These are phyloP conservation scores for Lucifuga dentata DNA, from an alignment of 2,113 vertebrate genomes.

Conservation along the genomic window DNA sequence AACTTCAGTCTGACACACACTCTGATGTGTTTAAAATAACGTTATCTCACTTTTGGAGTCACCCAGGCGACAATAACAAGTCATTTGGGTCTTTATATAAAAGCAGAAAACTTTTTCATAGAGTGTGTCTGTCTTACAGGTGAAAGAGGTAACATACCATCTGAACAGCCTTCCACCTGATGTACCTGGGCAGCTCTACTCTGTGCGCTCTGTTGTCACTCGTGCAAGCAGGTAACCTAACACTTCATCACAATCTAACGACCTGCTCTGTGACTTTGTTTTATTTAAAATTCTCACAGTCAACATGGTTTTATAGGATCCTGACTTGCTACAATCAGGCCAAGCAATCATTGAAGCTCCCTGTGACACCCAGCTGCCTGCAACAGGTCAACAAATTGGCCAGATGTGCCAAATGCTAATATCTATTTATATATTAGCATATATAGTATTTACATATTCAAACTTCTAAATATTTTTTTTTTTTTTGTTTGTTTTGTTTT, in stretches of 20 bases:
- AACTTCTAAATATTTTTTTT: background rate
- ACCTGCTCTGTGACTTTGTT: background rate
- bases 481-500: too few species aligned
- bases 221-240: slow-evolving; percentile 76
- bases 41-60: too few species aligned
- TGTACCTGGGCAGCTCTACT: slow-evolving; percentile 74
- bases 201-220: slow-evolving; percentile 68
- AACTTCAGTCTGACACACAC: background rate
- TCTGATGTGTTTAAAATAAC: too few species aligned
- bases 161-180: slow-evolving; percentile 80
- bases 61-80: too few species aligned
- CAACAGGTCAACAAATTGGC: slow-evolving; percentile 42
- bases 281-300: background rate
- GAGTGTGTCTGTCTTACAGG: slow-evolving; percentile 39
- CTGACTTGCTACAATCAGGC: slow-evolving; percentile 71
- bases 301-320: slow-evolving; percentile 66
- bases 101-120: background rate
- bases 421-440: background rate
- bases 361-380: slow-evolving; percentile 69
- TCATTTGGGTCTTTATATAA: background rate
- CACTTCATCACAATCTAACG: background rate
- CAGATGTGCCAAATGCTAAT: background rate
- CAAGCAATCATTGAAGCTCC: slow-evolving; percentile 57
- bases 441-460: too few species aligned
- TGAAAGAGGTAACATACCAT: slow-evolving; percentile 75